Conservation (phyloP, 2,113 vertebrate species). For the Cephalophus harveyi region DNA sequence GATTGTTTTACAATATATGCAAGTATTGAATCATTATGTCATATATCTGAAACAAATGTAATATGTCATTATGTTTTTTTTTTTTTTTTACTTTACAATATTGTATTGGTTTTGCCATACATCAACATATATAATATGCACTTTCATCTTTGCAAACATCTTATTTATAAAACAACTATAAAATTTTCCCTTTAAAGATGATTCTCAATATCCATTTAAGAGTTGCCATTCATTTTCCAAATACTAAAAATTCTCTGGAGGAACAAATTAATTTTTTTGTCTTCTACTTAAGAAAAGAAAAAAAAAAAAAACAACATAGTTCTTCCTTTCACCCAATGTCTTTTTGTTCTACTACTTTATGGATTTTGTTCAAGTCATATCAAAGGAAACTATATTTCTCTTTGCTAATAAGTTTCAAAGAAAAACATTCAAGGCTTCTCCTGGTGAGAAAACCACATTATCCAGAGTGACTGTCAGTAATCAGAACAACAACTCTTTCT, state of each 20-base stretch:
- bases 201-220: neutral
- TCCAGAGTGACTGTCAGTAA: neutral
- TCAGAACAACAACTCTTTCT: constrained; percentile 13
- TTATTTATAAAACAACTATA: neutral
- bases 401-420: constrained; percentile 17
- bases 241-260: neutral
- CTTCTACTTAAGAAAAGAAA: neutral
- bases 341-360: neutral
- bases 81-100: too few species aligned
- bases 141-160: neutral
- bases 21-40: neutral
- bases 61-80: neutral
- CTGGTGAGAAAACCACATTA: neutral
- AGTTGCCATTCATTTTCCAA: neutral
- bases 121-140: neutral
- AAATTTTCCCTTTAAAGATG: neutral
- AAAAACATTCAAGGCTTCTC: constrained; percentile 17
- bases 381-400: constrained; percentile 20
- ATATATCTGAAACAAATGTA: neutral
- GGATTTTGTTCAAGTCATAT: neutral
- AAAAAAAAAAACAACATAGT: neutral
- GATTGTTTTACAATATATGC: neutral
- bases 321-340: neutral
- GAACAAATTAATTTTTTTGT: neutral
- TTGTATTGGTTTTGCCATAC: too few species aligned